Conservation (phyloP, 2,888 invertebrate genomes). For the Xanthorhoe designata region DNA sequence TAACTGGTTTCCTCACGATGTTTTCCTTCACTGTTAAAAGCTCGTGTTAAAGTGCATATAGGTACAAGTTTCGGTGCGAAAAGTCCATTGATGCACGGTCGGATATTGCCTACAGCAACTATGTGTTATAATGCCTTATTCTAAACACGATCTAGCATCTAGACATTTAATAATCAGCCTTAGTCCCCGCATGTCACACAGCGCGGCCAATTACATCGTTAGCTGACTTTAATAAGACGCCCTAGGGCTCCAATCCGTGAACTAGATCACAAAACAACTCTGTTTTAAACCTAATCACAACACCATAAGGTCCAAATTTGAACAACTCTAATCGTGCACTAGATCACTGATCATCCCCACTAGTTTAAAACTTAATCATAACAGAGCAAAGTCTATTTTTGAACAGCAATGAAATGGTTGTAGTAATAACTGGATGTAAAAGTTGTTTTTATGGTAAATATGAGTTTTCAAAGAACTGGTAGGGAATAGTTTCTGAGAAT, state of each 20-base stretch:
- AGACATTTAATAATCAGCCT: conserved; percentile 23
- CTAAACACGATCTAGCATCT: conserved; percentile 26
- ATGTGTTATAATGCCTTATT: neutral
- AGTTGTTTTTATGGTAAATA: conserved; percentile 47
- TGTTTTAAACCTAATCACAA: conserved; percentile 38
- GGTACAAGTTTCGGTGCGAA: too few species aligned
- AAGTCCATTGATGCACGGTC: too few species aligned
- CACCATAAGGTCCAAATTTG: conserved; percentile 35
- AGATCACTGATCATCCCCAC: conserved; percentile 52
- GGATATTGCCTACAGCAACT: too few species aligned
- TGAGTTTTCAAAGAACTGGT: conserved; percentile 33
- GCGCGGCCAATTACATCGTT: conserved; percentile 74
- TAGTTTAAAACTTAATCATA: conserved; percentile 36
- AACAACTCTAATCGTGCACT: conserved; percentile 45
- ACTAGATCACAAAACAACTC: conserved; percentile 55
- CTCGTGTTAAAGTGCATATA: too few species aligned
- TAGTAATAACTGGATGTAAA: conserved; percentile 44
- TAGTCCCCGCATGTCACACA: conserved; percentile 28
- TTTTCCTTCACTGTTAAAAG: too few species aligned
- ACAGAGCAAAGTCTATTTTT: conserved; percentile 34
- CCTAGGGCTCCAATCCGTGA: conserved; percentile 58
- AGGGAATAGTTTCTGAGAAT: conserved; percentile 21
- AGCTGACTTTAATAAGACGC: conserved; percentile 71
- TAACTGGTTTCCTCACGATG: too few species aligned
- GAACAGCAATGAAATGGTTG: conserved; percentile 14